phyloP scores from a whole-genome alignment of 2,113 vertebrate species.

The Oncorhynchus tshawytscha region DNA sequence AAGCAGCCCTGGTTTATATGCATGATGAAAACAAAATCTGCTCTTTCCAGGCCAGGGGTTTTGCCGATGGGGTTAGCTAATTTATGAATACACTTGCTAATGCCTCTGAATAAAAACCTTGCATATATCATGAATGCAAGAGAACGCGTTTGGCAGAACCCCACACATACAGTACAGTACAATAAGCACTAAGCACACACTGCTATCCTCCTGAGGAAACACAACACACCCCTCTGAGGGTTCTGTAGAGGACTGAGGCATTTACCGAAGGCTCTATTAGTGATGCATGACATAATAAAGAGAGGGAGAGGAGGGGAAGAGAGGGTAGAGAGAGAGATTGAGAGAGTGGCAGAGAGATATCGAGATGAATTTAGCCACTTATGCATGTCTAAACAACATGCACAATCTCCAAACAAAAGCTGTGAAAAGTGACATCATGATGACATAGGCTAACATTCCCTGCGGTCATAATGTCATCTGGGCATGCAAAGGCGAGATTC shows the following conservation, averaged over 20 bases:
- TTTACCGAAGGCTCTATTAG: conserved; percentile 67
- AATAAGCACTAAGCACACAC: neutral
- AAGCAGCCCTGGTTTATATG: neutral
- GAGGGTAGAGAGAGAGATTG: neutral
- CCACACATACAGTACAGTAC: neutral
- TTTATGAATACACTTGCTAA: neutral
- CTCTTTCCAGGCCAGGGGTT: neutral
- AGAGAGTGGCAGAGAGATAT: neutral
- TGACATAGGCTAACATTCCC: no score
- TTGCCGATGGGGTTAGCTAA: no score
- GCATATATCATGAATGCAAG: neutral
- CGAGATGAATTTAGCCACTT: neutral
- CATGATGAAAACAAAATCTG: no score
- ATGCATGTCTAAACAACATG: no score
- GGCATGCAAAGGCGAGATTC: no score
- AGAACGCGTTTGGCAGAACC: no score
- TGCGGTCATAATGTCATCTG: no score
- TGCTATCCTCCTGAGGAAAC: conserved; percentile 53
- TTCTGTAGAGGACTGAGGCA: conserved; percentile 54
- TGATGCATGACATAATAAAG: conserved; percentile 56
- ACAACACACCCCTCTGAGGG: conserved; percentile 39
- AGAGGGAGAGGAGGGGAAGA: conserved; percentile 23
- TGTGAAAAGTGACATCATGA: no score
- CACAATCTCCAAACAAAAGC: no score
- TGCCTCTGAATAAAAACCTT: neutral